Conservation (phyloP, 2,113 vertebrate species). For the Ammodytes marinus region DNA sequence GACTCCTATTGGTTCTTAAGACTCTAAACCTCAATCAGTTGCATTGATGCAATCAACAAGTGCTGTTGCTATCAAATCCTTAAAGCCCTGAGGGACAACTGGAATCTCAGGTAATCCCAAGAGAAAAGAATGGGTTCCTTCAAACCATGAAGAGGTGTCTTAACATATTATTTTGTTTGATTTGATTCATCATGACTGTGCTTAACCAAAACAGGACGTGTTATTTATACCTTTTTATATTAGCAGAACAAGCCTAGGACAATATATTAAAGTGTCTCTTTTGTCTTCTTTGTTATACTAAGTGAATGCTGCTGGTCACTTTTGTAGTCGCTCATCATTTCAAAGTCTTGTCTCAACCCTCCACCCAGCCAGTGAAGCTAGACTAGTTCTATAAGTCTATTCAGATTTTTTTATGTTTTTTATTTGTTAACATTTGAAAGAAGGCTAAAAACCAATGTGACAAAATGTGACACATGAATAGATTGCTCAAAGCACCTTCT, state of each 20-base stretch:
- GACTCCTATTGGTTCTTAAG: constrained; percentile 40
- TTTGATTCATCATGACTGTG: constrained; percentile 58
- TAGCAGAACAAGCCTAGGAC: constrained; percentile 70
- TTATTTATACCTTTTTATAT: constrained; percentile 81
- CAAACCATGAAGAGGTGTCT: constrained; percentile 47
- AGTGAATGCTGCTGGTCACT: constrained; percentile 58
- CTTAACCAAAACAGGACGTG: constrained; percentile 67
- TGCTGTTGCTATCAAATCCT: constrained; percentile 54
- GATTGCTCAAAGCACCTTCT: constrained; percentile 63
- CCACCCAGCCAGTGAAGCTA: constrained; percentile 69
- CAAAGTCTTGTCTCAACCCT: constrained; percentile 59
- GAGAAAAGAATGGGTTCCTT: constrained; percentile 60
- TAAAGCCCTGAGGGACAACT: constrained; percentile 78
- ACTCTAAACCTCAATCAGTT: constrained; percentile 63
- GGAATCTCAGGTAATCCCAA: constrained; percentile 84
- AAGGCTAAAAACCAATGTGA: constrained; percentile 73
- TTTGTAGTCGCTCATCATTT: constrained; percentile 68
- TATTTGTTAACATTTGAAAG: constrained; percentile 60
- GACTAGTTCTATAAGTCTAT: constrained; percentile 52
- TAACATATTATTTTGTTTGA: constrained; percentile 50
- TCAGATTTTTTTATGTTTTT: constrained; percentile 25
- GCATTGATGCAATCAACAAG: constrained; percentile 36
- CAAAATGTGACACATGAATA: constrained; percentile 37
- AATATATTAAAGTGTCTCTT: constrained; percentile 59
- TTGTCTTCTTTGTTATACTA: constrained; percentile 62